Conservation (phyloP, 2,797 vertebrate species). For the Scyliorhinus canicula region DNA sequence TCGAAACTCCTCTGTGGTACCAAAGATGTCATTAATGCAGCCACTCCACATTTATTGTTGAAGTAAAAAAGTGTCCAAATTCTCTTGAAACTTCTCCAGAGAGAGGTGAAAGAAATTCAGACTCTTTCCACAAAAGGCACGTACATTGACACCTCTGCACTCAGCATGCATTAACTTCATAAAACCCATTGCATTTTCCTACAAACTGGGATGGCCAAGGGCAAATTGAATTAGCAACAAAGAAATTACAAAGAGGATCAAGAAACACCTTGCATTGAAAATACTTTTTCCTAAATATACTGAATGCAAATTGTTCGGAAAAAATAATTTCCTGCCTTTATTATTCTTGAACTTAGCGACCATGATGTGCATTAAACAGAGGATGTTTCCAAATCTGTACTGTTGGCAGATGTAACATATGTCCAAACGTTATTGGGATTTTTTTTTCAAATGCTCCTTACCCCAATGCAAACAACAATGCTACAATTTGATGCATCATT, state of each 20-base stretch:
- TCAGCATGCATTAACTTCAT: neutral
- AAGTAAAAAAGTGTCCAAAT: neutral
- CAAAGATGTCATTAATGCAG: neutral
- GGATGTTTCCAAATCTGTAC: neutral
- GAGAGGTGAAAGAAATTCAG: neutral
- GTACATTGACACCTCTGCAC: neutral
- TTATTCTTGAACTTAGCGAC: neutral
- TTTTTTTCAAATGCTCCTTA: neutral
- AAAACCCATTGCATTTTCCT: neutral
- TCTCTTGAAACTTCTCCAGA: neutral
- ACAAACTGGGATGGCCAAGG: neutral
- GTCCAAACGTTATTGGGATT: too few species aligned
- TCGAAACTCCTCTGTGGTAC: neutral
- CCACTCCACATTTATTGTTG: neutral
- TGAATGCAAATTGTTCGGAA: neutral
- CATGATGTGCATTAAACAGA: neutral
- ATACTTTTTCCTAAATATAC: neutral
- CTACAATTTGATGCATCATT: neutral
- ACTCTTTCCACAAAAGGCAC: neutral
- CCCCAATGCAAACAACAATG: conserved; percentile 16
- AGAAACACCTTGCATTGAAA: neutral
- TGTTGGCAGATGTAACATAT: neutral
- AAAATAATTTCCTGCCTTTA: neutral
- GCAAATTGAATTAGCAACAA: neutral
- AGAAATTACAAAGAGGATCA: neutral